phyloP scores from a whole-genome alignment of 2,888 invertebrate species.

The Xestia rhomboidea region DNA sequence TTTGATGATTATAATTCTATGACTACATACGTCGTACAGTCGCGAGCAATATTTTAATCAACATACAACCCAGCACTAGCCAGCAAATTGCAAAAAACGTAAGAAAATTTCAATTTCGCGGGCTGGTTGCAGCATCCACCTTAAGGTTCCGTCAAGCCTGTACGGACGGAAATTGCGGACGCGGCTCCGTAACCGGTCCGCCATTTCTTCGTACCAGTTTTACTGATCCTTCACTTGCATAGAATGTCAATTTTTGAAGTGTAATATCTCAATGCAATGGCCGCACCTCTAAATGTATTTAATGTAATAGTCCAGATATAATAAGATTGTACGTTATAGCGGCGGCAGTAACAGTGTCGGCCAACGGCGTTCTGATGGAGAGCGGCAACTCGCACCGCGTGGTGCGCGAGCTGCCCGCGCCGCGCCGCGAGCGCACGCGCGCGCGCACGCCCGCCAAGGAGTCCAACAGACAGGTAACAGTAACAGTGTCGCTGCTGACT shows the following conservation, averaged over 20 bases:
- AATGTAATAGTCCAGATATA: neutral
- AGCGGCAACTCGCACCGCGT: constrained; percentile 36
- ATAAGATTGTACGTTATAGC: neutral
- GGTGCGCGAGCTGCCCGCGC: constrained; percentile 55
- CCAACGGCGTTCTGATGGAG: constrained; percentile 16
- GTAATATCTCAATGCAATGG: neutral
- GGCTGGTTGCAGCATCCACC: no score
- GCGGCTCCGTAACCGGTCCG: neutral
- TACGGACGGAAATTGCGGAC: neutral
- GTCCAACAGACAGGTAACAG: constrained; percentile 69
- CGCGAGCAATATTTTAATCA: no score
- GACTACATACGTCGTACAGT: no score
- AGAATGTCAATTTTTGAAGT: neutral
- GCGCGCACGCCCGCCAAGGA: constrained; percentile 75
- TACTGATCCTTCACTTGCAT: neutral
- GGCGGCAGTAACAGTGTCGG: constrained; percentile 22
- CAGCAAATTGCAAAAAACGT: no score
- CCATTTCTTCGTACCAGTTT: neutral
- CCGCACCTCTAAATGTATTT: neutral
- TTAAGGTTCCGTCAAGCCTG: neutral
- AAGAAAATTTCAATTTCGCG: no score
- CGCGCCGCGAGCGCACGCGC: constrained; percentile 74
- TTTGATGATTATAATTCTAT: no score
- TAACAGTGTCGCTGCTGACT: neutral
- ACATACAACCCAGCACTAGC: no score